phyloP scores from a whole-genome alignment of 2,797 vertebrate species.

The Pseudochaenichthys georgianus region DNA sequence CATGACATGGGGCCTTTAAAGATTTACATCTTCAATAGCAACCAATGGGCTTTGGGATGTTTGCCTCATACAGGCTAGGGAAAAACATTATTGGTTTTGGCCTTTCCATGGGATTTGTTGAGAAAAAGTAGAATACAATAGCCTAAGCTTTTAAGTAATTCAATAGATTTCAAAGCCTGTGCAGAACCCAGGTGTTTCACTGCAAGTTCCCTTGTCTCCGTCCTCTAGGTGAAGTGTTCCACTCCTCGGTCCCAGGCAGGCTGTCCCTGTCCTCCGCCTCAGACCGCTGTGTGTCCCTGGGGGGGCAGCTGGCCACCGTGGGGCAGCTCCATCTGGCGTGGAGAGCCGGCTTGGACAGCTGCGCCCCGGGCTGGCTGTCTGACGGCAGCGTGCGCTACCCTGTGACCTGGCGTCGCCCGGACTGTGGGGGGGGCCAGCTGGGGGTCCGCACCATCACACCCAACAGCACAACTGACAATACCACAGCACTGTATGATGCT shows the following conservation, averaged over 20 bases:
- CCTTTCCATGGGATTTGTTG: neutral
- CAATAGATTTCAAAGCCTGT: constrained; percentile 5
- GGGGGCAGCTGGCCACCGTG: constrained; percentile 88
- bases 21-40: neutral
- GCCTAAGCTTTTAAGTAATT: neutral
- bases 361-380: constrained; percentile 94
- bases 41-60: neutral
- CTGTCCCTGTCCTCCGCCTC: constrained; percentile 87
- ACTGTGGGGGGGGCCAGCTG: constrained; percentile 86
- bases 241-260: constrained; percentile 82
- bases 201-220: constrained; percentile 2
- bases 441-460: constrained; percentile 88
- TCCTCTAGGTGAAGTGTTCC: constrained; percentile 83
- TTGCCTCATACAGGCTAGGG: neutral
- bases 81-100: neutral
- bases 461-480: constrained; percentile 84
- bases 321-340: constrained; percentile 95
- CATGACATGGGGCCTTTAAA: neutral
- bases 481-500: constrained; percentile 84
- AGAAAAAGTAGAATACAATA: neutral
- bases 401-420: constrained; percentile 85
- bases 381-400: constrained; percentile 93
- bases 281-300: constrained; percentile 87
- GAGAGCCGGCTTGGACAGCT: constrained; percentile 91
- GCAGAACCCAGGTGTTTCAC: neutral